These are phyloP conservation scores for Hydrozoanthus tunicans DNA, from an alignment of 64 coral and sea anemone species.

Conservation along the genomic window DNA sequence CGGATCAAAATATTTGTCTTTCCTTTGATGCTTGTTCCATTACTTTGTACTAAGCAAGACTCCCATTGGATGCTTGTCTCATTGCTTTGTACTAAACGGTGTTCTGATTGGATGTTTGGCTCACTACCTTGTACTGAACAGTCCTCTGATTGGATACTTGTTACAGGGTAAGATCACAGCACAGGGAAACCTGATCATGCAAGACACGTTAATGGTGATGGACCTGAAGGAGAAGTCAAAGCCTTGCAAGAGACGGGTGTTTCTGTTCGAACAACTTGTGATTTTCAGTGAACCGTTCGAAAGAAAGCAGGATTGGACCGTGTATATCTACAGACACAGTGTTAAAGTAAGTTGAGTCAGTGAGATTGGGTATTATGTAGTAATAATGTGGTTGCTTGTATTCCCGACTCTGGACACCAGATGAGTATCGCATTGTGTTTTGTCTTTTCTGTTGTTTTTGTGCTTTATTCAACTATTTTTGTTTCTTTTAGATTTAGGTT, in stretches of 20 bases:
- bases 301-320: slow-evolving; percentile 95
- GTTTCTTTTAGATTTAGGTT: too few species aligned
- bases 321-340: slow-evolving; percentile 96
- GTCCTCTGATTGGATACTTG: not conserved
- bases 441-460: too few species aligned
- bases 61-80: not conserved
- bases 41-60: too few species aligned
- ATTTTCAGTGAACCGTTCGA: slow-evolving; percentile 99
- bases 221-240: slow-evolving; percentile 84
- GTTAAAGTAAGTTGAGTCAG: slow-evolving; percentile 72
- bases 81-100: not conserved
- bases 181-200: slow-evolving; percentile 91
- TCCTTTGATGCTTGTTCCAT: too few species aligned
- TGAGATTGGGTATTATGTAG: too few species aligned
- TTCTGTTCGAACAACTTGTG: slow-evolving; percentile 96
- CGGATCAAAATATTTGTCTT: too few species aligned
- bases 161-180: slow-evolving; percentile 91
- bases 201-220: slow-evolving; percentile 83
- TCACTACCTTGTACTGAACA: not conserved
- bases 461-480: too few species aligned
- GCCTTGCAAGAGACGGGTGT: slow-evolving; percentile 85
- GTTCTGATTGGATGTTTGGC: not conserved
- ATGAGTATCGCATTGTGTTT: too few species aligned
- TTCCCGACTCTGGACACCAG: too few species aligned
- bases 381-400: too few species aligned